Base-by-base conservation (phyloP, 2,797 vertebrate species). In the Neosilurus mollespiculum region DNA sequence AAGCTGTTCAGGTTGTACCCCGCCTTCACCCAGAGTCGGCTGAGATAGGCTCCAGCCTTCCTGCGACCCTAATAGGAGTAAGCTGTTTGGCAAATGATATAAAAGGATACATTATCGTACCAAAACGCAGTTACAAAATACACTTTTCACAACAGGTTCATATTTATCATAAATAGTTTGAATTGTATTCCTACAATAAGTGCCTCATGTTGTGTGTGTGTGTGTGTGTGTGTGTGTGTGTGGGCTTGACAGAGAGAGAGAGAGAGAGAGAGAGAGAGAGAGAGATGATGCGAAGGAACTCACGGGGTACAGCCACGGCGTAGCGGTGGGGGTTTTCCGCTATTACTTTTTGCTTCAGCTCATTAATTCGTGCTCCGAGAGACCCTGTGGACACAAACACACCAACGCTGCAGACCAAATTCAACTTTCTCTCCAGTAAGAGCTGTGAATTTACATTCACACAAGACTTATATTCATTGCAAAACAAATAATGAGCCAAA, bases 291-390 rank as follows among this genome's bases (percentile, higher is more conserved):
- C 20, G 3, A 16, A 14, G 53, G 37, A 14, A 94, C 97, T 96
- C 91, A 99, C 97, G 96, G 81, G 97, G 97, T 77, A 99, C 95
- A 1, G 97, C 96, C 66, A 98, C 97, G 0, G 96, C 97, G 0
- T 97, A 98, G 59, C 95, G 96, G 89, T 98, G 96, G 0, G 97
- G 96, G 90, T 98, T 97, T 91, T 99, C 97, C 0, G 96, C 94
- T 81, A 99, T 97, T 81, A 99, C 93, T 82, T 96, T 95, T 91
- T 98, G 97, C 90, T 98, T 99, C 85, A 99, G 95, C 87, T 99
- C 97, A 58, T 97, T 97, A 87, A 98, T 94, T 24, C 88, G 94
- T 51, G 97, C 97, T 72, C 97, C 97, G 37, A 99, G 93, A 80
- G 96, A 98, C 87, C 97, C 97, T 99, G 91, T 5, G n/a, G 59